Evolutionary conservation across 1,140 invertebrate genomes (phyloP).

Genomic region (Papilio machaon): DNA sequence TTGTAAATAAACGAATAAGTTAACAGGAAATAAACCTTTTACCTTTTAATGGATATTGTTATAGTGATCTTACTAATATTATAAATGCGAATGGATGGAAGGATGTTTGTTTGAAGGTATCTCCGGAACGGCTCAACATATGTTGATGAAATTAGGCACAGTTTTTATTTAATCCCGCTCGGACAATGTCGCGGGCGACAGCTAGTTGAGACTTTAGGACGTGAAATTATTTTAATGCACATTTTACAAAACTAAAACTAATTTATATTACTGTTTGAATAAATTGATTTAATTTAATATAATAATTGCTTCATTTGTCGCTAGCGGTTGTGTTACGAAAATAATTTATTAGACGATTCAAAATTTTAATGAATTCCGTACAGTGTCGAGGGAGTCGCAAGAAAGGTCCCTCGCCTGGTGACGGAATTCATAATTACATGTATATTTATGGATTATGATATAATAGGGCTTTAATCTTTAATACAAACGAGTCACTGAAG

Average conservation of each 20-base stretch:
- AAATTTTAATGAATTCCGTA: conserved; percentile 33
- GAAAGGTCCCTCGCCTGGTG: background rate
- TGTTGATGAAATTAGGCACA: too few species aligned
- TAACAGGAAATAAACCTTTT: background rate
- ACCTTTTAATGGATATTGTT: background rate
- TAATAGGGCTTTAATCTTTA: conserved; percentile 2
- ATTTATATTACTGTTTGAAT: conserved; percentile 25
- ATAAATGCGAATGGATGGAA: too few species aligned
- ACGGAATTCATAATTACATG: conserved; percentile 35
- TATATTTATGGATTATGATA: conserved; percentile 32
- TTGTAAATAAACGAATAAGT: conserved; percentile 1
- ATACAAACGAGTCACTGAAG: background rate
- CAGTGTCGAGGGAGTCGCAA: conserved; percentile 5
- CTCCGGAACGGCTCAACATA: too few species aligned
- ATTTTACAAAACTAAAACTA: background rate
- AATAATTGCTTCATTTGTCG: conserved; percentile 23
- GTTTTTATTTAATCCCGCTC: too few species aligned
- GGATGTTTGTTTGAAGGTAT: background rate
- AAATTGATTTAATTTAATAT: conserved; percentile 22
- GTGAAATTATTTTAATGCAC: background rate
- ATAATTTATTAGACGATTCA: conserved; percentile 37
- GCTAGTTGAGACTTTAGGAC: too few species aligned
- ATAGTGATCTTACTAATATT: background rate
- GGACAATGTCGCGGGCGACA: too few species aligned
- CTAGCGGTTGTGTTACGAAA: conserved; percentile 24